Evolutionary conservation across 2,113 vertebrate species (phyloP), one percentile per base, ranked within the genome.

Genomic region (Phoenicopterus ruber): DNA sequence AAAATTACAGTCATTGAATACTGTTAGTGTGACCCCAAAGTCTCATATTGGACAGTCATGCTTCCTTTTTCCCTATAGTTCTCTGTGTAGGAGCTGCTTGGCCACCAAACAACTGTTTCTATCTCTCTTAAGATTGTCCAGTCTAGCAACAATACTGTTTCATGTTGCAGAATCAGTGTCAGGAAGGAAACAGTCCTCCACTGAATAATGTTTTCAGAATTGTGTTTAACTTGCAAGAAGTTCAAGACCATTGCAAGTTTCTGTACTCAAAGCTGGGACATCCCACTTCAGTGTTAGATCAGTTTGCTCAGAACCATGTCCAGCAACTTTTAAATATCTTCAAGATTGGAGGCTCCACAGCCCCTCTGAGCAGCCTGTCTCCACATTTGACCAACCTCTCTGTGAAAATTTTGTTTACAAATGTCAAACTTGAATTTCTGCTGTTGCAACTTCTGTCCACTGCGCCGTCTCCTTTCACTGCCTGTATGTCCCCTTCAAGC

Each of bases 21-120:
- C 26, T 57, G 79, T 52, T 61, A 47, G 40, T 63, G 22, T 0
- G 3, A 4, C 16, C 24, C 20, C 5, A 11, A 65, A 88, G 24
- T 52, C 49, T 94, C 17, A 6, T 15, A 59, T 26, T 1, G 13
- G 57, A 34, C 55, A 74, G 7, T 50, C 21, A 10, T 57, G 9
- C 11, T 52, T 29, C 18, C 38, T 74, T 78, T 87, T 81, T 32
- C 34, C 24, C 9, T 93, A 80, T 49, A 80, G 15, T 31, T 91
- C 21, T 5, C 10, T 49, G 6, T 0, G 0, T 21, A 40, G 54
- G 21, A 81, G n/a, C 24, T 83, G 13, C 36, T 73, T 79, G 42
- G 13, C 26, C 5, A 5, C 44, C 57, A 88, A 10, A 63, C 4
- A 25, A 38, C 29, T 62, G 34, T 31, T 87, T 74, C n/a, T 73